phyloP scores from a whole-genome alignment of 2,797 vertebrate genomes.

The Phaenicophaeus curvirostris region DNA sequence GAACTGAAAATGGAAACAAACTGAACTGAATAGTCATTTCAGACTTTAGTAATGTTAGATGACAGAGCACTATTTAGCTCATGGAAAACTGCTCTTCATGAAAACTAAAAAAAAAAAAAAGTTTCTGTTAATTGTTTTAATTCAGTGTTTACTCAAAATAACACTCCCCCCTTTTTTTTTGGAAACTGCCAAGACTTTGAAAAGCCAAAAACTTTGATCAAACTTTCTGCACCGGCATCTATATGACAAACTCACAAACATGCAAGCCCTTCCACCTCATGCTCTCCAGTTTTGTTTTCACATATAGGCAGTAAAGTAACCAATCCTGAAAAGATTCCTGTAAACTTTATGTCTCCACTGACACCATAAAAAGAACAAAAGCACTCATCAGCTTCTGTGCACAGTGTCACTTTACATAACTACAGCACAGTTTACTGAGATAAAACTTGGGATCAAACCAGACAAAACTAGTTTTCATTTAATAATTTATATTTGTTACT shows the following conservation, averaged over 20 bases:
- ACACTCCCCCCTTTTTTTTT: neutral
- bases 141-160: neutral
- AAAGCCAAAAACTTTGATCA: neutral
- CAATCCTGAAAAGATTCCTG: neutral
- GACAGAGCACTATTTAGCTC: neutral
- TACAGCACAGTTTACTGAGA: neutral
- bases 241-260: fast-evolving
- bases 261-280: neutral
- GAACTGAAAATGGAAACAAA: neutral
- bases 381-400: neutral
- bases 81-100: neutral
- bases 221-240: neutral
- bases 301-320: neutral
- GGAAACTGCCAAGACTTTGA: neutral
- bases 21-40: neutral
- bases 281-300: neutral
- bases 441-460: neutral
- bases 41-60: neutral
- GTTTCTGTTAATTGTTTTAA: neutral
- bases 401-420: neutral
- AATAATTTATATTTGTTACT: neutral
- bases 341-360: neutral
- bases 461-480: neutral
- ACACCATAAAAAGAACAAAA: neutral
- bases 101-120: neutral